These are phyloP conservation scores for Metallyticus violacea DNA, from an alignment of 2,888 invertebrate species.

Conservation along the genomic window DNA sequence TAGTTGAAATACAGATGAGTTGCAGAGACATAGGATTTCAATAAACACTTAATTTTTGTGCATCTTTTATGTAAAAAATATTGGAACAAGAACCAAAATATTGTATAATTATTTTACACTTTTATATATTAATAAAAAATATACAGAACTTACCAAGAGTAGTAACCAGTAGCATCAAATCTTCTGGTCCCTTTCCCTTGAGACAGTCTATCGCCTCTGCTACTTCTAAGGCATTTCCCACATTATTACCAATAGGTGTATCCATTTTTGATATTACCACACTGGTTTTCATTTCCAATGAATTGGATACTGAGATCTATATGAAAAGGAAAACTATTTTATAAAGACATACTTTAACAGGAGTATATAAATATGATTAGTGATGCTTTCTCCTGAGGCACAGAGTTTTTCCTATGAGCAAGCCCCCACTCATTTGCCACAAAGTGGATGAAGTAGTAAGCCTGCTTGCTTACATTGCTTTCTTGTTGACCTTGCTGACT, in stretches of 20 bases:
- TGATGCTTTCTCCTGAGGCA: too few relatives aligned
- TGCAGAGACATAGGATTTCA: too few relatives aligned
- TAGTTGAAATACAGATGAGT: too few relatives aligned
- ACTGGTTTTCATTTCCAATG: conserved; percentile 47
- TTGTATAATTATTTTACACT: background rate
- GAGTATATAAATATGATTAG: too few relatives aligned
- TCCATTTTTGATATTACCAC: conserved; percentile 53
- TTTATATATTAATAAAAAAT: background rate
- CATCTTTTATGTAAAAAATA: too few relatives aligned
- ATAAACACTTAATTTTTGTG: too few relatives aligned
- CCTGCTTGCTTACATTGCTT: too few relatives aligned
- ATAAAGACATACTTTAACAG: too few relatives aligned
- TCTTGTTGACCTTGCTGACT: too few relatives aligned
- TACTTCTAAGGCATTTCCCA: conserved; percentile 55
- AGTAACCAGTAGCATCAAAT: conserved; percentile 47
- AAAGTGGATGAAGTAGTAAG: too few relatives aligned
- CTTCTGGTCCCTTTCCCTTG: conserved; percentile 46
- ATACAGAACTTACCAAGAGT: conserved; percentile 43
- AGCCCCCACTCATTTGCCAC: too few relatives aligned
- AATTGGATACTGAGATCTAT: conserved; percentile 45
- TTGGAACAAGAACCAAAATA: background rate
- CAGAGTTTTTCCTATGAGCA: too few relatives aligned
- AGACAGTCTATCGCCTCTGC: conserved; percentile 50
- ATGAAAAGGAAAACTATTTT: background rate
- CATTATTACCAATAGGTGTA: conserved; percentile 48